Evolutionary conservation across 2,888 invertebrate species (phyloP).

Genomic region (Himalopsyche japonica): DNA sequence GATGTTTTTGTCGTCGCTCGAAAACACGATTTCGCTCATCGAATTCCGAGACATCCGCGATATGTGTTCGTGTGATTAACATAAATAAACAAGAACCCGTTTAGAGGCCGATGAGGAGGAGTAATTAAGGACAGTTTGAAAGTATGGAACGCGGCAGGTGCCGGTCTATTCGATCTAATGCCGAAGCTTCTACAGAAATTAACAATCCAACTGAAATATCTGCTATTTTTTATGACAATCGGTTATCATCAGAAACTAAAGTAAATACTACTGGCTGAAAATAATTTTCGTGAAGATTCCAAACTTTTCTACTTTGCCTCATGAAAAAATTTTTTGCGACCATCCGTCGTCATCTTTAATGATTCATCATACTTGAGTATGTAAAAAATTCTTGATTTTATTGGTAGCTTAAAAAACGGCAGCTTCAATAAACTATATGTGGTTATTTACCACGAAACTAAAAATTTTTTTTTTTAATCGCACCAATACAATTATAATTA

Average conservation of each 20-base stretch:
- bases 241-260: not conserved
- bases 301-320: no score
- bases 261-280: no score
- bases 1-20: not conserved
- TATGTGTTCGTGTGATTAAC: not conserved
- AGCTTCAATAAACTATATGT: no score
- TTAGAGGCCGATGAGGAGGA: not conserved
- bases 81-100: conserved; percentile 1
- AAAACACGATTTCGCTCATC: not conserved
- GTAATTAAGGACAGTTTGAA: not conserved
- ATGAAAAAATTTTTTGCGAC: no score
- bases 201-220: not conserved
- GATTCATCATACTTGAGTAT: no score
- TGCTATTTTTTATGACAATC: not conserved
- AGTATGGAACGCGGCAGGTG: not conserved
- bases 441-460: no score
- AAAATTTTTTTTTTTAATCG: no score
- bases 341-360: no score
- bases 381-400: no score
- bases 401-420: no score
- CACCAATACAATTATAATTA: no score
- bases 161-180: not conserved
- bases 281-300: no score
- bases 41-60: not conserved
- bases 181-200: not conserved